Conservation (phyloP, 2,797 vertebrate species). For the Peromyscus nudipes region DNA sequence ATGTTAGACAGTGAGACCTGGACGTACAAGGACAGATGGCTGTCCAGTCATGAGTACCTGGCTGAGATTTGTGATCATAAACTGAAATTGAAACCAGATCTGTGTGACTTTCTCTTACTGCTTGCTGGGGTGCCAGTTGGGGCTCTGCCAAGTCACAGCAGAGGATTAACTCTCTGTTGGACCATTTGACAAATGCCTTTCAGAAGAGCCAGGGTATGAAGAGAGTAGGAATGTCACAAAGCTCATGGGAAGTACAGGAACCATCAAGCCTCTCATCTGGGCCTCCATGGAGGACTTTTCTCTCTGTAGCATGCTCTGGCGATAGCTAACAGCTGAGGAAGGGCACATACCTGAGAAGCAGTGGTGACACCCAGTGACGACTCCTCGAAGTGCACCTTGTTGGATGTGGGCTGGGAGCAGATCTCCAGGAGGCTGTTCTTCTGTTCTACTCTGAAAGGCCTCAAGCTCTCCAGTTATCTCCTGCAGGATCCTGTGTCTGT, state of each 20-base stretch:
- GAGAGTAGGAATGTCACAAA: neutral
- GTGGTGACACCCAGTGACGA: conserved; percentile 73
- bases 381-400: conserved; percentile 26
- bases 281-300: neutral
- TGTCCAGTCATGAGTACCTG: neutral
- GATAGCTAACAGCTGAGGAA: neutral
- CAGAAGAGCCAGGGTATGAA: neutral
- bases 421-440: neutral
- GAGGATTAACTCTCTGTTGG: neutral
- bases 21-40: neutral
- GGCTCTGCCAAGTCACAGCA: neutral
- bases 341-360: conserved; percentile 6
- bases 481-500: neutral
- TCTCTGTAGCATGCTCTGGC: neutral
- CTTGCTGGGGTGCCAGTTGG: rapidly evolving
- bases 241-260: neutral
- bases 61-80: neutral
- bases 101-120: neutral
- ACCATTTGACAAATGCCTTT: neutral
- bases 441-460: neutral
- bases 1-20: neutral
- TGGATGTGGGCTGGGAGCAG: neutral
- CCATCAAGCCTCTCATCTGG: neutral
- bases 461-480: neutral
- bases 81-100: neutral